Percentiles rank a stretch among this genome's conserved stretches.
Evolutionary conservation across 2,113 vertebrate genomes (phyloP).

Genomic region (Mastomys coucha): DNA sequence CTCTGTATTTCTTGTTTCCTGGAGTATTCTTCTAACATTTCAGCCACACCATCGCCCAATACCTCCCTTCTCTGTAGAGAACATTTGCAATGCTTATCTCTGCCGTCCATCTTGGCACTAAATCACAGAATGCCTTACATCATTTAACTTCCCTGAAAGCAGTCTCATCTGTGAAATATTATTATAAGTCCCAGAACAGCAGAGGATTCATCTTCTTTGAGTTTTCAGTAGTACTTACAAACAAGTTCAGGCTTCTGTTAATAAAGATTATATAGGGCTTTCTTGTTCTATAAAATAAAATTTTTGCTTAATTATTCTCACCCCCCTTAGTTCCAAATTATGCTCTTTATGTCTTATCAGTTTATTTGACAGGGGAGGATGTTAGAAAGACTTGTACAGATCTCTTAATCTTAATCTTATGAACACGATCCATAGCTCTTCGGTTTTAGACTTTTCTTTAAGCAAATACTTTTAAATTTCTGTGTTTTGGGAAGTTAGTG

Average conservation of each 20-base stretch:
- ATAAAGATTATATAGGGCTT: slow-evolving; percentile 3
- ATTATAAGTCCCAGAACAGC: slow-evolving; percentile 50
- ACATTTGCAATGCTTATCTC: slow-evolving; percentile 61
- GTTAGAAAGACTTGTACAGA: not conserved
- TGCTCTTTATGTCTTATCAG: not conserved
- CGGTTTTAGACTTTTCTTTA: not conserved
- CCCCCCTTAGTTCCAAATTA: not conserved
- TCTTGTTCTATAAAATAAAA: slow-evolving; percentile 57
- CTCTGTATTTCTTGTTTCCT: slow-evolving; percentile 61
- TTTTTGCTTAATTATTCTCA: slow-evolving; percentile 1
- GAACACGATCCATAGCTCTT: not conserved
- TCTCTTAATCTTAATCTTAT: not conserved
- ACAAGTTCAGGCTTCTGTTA: slow-evolving; percentile 24
- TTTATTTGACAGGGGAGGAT: not conserved
- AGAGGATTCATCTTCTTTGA: not conserved
- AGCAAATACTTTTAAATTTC: slow-evolving; percentile 2
- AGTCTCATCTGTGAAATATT: slow-evolving; percentile 51
- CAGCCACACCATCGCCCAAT: slow-evolving; percentile 5
- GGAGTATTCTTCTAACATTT: slow-evolving; percentile 60
- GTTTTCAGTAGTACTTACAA: slow-evolving; percentile 22
- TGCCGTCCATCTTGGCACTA: slow-evolving; percentile 61
- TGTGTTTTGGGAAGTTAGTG: slow-evolving; percentile 32
- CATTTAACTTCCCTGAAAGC: slow-evolving; percentile 72
- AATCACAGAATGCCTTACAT: slow-evolving; percentile 54
- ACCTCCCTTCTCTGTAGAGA: slow-evolving; percentile 13